Evolutionary conservation across 1,140 invertebrate genomes (phyloP).

Genomic region (Chelonus insularis): DNA sequence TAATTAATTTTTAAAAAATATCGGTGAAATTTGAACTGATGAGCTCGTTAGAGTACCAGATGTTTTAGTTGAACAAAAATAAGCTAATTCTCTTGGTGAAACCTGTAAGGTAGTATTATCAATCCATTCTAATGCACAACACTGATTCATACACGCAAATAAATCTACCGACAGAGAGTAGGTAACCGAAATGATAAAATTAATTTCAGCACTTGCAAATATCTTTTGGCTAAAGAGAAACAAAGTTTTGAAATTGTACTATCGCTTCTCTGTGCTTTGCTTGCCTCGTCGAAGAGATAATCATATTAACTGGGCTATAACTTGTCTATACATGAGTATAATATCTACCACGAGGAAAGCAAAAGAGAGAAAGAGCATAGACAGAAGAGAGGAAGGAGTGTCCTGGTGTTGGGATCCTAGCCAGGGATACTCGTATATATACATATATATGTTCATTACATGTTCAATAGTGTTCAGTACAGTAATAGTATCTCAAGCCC

Average conservation of each 20-base stretch:
- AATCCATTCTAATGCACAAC: no score
- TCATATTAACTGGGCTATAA: conserved; percentile 56
- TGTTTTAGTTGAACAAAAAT: no score
- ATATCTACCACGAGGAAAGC: conserved; percentile 36
- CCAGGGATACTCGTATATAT: conserved; percentile 49
- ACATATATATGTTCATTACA: conserved; percentile 55
- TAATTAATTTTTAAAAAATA: no score
- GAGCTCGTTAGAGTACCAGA: no score
- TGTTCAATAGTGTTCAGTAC: conserved; percentile 33
- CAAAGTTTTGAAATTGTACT: neutral
- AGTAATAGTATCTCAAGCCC: conserved; percentile 17
- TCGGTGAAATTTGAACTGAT: no score
- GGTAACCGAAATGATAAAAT: neutral
- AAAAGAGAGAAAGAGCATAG: neutral
- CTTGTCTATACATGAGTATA: conserved; percentile 60
- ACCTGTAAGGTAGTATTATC: no score
- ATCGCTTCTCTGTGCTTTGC: conserved; percentile 1
- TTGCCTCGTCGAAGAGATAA: conserved; percentile 54
- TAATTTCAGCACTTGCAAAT: no score
- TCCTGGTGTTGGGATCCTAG: conserved; percentile 47
- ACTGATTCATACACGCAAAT: no score
- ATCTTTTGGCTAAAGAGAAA: neutral
- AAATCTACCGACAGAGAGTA: no score
- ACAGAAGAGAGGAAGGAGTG: conserved; percentile 8
- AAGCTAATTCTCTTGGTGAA: no score